Evolutionary conservation across 2,888 invertebrate species (phyloP).

Genomic region (Phrixothrix hirtus): DNA sequence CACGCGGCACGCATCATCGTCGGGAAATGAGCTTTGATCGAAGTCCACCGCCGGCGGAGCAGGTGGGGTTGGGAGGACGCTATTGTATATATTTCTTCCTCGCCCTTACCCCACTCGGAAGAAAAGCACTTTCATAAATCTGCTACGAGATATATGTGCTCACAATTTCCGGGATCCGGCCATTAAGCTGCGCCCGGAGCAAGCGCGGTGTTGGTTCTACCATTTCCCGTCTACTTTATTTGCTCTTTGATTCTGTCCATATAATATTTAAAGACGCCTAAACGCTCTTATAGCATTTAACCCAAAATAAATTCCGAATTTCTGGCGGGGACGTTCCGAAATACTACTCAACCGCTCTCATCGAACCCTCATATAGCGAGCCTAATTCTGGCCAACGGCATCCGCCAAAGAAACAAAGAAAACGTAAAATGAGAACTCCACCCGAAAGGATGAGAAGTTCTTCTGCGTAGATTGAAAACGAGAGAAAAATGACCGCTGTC

Average conservation of each 20-base stretch:
- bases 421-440: slow-evolving; percentile 41
- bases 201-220: slow-evolving; percentile 50
- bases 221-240: slow-evolving; percentile 52
- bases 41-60: slow-evolving; percentile 26
- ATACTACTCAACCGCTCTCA: slow-evolving; percentile 23
- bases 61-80: slow-evolving; percentile 40
- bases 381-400: slow-evolving; percentile 27
- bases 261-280: slow-evolving; percentile 29
- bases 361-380: slow-evolving; percentile 19
- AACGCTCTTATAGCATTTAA: slow-evolving; percentile 8
- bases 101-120: slow-evolving; percentile 52
- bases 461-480: slow-evolving; percentile 57
- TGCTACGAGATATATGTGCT: slow-evolving; percentile 87
- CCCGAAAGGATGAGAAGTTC: slow-evolving; percentile 40
- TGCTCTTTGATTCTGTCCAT: slow-evolving; percentile 53
- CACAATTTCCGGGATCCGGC: slow-evolving; percentile 90
- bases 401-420: slow-evolving; percentile 35
- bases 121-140: slow-evolving; percentile 84
- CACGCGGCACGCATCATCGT: slow-evolving; percentile 37
- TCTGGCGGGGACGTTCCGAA: slow-evolving; percentile 24
- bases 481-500: slow-evolving; percentile 64
- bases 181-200: slow-evolving; percentile 64
- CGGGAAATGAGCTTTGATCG: slow-evolving; percentile 33
- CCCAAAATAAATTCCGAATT: slow-evolving; percentile 9
- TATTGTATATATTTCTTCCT: slow-evolving; percentile 56